Base-by-base conservation (phyloP, 2,888 invertebrate species). In the Lordiphosa andalusiaca region DNA sequence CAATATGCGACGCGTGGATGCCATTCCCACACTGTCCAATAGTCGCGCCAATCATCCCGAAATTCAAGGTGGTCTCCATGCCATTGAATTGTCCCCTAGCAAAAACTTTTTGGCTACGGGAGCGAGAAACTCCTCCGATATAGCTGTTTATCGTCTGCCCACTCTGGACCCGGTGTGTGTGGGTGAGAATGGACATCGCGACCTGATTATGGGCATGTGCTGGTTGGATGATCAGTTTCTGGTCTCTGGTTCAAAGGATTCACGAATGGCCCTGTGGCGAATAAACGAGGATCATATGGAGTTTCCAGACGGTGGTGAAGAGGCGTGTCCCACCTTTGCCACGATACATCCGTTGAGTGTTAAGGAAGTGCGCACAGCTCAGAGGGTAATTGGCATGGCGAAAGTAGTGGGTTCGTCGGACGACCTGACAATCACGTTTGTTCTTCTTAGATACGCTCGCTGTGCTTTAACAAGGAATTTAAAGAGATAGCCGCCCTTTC, bases 221-320 rank as follows among this genome's bases (percentile, higher is more conserved):
- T 98, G 98, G 98, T 90, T 98, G 64, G 98, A 98, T 89, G 98
- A 98, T 90, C 95, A 98, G 90, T 97, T 96, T 91, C 90, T 98
- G 53, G 97, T 98, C 56, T 96, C 97, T 5, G 98, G 98, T 9
- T 97, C 97, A 0, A 93, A 97, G 52, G 98, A 98, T 90, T 96
- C 96, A 3, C 94, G 94, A 87, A 92, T 98, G 91, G 96, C 96
- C 19, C 90, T 98, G 59, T 98, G 98, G 98, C 92, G 94, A 61
- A 94, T 97, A 50, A 94, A 91, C 33, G 87, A 90, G 55, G 90
- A 89, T 58, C 71, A 89, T 59, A 86, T 86, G 81, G 87, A 87
- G 65, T 89, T 89, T 52, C 89, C 89, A 0, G 83, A 87, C 73
- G 82, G 88, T 49, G 81, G 89, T 44, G 80, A 88, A 52, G 89